Evolutionary conservation across 2,113 vertebrate genomes (phyloP), one percentile per base, ranked within the genome.

Genomic region (Triplophysa dalaica): DNA sequence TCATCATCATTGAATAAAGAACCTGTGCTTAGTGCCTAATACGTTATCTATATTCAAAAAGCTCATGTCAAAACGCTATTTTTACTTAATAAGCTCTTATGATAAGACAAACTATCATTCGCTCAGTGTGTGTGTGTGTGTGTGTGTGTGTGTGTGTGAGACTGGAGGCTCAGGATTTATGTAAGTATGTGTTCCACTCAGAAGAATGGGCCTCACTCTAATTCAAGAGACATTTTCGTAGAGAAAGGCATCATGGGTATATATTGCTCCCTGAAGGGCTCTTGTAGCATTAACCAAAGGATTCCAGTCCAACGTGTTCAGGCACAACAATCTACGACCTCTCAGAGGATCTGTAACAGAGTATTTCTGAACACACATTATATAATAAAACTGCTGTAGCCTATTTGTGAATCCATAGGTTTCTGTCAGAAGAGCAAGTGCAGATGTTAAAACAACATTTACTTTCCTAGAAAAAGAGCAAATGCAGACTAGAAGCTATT

Each of bases 251-350:
- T 70, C 19, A 70, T 52, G 16, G 80, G 58, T 33, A 77, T 82
- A 60, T 75, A 82, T 60, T 77, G 67, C 60, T 66, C 74, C 80
- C 80, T 64, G 60, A 77, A 70, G 75, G 48, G 50, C 38, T 52
- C 61, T 72, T 41, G 21, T 54, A 41, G 60, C 67, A 63, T 48
- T 48, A n/a, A 58, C 56, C 54, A 60, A 43, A 73, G 54, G 54
- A 69, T 76, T 81, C 61, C 33, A 61, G 43, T 8, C 64, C 63
- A 4, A 24, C 5, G 1, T 70, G 22, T 26, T 62, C 58, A 69
- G 26, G 58, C 21, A 56, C 50, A 62, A 24, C 48, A 48, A 70
- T 65, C 48, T 68, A 65, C 5, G 50, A 48, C 62, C 48, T 21
- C 63, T 66, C 8, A 45, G 17, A 75, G 62, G 62, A 62, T 54